Percentiles rank a stretch among this genome's conserved stretches.
These are phyloP conservation scores for Cassiopea xamachana DNA, from an alignment of 30 jellyfish, hydroid and myxozoan species.

Conservation along the genomic window DNA sequence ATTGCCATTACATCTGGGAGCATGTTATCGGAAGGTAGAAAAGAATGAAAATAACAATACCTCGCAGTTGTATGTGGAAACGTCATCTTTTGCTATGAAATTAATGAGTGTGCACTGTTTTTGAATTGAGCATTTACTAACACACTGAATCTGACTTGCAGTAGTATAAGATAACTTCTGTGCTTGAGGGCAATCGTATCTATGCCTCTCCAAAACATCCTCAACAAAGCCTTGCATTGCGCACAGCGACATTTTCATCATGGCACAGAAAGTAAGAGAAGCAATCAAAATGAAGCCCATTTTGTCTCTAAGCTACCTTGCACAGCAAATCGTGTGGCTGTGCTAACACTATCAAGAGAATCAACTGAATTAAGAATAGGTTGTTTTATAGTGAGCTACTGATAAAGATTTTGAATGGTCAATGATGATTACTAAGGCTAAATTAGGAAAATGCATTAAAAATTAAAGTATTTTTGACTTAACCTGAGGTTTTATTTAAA, in stretches of 20 bases:
- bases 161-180: background rate
- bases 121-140: background rate
- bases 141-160: constrained; percentile 6
- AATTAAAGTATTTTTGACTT: too few relatives aligned
- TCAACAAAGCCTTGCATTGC: background rate
- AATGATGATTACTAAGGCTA: too few relatives aligned
- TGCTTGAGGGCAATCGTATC: background rate
- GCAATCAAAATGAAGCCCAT: background rate
- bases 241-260: background rate
- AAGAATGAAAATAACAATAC: background rate
- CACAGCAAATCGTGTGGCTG: background rate
- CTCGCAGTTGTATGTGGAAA: background rate
- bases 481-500: too few relatives aligned
- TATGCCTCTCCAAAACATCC: background rate
- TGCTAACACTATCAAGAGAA: background rate
- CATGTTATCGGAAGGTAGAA: too few relatives aligned
- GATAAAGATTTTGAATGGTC: too few relatives aligned
- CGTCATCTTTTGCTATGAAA: background rate
- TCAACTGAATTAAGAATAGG: background rate
- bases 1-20: too few relatives aligned
- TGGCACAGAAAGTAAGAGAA: background rate
- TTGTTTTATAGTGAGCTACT: background rate
- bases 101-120: background rate
- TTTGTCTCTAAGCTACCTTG: background rate
- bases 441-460: too few relatives aligned